Conservation (phyloP, 64 coral and sea anemone genomes). For the Pachyseris speciosa region DNA sequence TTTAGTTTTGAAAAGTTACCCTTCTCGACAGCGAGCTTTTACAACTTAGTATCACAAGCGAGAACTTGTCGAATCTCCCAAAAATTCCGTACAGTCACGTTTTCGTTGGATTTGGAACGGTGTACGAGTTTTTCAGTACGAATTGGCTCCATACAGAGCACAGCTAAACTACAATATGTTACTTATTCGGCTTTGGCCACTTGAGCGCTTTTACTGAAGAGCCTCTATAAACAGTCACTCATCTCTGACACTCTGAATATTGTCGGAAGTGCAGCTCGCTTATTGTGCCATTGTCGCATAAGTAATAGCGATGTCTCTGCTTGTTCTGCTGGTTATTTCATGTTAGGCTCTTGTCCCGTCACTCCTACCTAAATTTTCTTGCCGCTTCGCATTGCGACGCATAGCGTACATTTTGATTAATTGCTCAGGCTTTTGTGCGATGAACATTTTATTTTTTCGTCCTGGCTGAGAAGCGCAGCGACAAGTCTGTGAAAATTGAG, state of each 20-base stretch:
- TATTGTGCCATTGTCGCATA: background rate
- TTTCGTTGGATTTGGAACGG: no score
- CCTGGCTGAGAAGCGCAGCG: no score
- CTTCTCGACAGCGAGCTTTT: no score
- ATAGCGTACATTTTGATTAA: background rate
- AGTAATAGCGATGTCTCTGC: background rate
- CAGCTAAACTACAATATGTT: background rate
- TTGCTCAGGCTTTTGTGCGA: background rate
- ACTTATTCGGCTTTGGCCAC: background rate
- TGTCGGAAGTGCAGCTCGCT: background rate
- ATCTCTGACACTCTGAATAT: background rate
- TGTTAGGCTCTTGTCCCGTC: background rate
- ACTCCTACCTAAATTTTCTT: background rate
- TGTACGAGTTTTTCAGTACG: no score
- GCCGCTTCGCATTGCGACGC: background rate
- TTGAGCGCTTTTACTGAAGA: background rate
- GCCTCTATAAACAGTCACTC: background rate
- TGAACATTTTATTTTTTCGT: background rate
- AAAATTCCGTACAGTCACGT: no score
- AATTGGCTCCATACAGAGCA: no score
- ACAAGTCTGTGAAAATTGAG: no score
- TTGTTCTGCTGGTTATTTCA: slow-evolving; percentile 9
- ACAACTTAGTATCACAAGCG: no score
- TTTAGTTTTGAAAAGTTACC: no score
- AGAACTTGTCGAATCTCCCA: no score